A percentile compares a stretch with the other conserved stretches of the same genome.
Conservation (phyloP, 2,888 invertebrate genomes). For the Acleris cristana region DNA sequence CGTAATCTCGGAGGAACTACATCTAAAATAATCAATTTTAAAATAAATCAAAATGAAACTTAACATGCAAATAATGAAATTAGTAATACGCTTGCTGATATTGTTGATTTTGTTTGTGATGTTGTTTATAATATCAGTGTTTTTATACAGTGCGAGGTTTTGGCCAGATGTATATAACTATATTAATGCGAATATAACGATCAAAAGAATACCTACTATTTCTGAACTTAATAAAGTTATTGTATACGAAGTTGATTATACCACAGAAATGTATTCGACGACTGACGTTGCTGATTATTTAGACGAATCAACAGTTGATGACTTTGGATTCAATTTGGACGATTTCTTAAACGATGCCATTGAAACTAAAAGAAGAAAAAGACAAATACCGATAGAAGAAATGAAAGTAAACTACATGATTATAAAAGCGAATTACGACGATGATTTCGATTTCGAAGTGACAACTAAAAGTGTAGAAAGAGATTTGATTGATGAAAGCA, state of each 20-base stretch:
- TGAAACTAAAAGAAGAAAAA: slow-evolving; percentile 44
- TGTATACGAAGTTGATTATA: slow-evolving; percentile 50
- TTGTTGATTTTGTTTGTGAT: slow-evolving; percentile 64
- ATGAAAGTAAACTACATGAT: slow-evolving; percentile 31
- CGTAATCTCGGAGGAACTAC: slow-evolving; percentile 12
- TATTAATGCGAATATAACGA: slow-evolving; percentile 71
- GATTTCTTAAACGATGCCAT: slow-evolving; percentile 53
- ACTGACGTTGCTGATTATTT: slow-evolving; percentile 55
- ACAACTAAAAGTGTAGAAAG: slow-evolving; percentile 47
- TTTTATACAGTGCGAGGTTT: slow-evolving; percentile 67
- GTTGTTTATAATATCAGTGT: slow-evolving; percentile 61
- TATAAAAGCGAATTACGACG: slow-evolving; percentile 46
- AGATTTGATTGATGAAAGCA: slow-evolving; percentile 60
- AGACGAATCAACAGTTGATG: slow-evolving; percentile 45
- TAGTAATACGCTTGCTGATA: slow-evolving; percentile 61
- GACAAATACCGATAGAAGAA: slow-evolving; percentile 26
- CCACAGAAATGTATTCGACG: slow-evolving; percentile 56
- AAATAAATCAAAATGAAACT: slow-evolving; percentile 56
- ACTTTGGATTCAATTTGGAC: slow-evolving; percentile 54
- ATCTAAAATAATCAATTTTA: not conserved
- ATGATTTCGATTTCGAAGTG: slow-evolving; percentile 59
- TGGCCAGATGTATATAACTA: slow-evolving; percentile 76
- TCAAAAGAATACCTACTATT: slow-evolving; percentile 69
- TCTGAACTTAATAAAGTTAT: slow-evolving; percentile 64
- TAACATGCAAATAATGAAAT: slow-evolving; percentile 56